Percentiles rank a stretch among this genome's conserved stretches.
phyloP scores from a whole-genome alignment of 2,797 vertebrate species.

The Aselliscus stoliczkanus region DNA sequence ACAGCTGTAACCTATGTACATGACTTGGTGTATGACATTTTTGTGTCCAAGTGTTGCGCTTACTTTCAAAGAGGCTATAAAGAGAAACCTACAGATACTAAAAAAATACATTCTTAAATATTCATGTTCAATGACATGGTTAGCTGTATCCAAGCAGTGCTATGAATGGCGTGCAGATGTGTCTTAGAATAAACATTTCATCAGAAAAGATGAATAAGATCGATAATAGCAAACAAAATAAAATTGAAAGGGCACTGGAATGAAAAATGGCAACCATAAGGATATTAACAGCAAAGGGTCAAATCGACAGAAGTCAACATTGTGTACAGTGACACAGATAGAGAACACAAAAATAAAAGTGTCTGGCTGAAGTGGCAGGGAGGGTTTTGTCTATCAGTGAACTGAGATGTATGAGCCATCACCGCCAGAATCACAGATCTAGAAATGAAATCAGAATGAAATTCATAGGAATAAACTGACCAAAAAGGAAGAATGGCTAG shows the following conservation, averaged over 20 bases:
- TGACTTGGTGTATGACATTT: background rate
- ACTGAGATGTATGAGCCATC: background rate
- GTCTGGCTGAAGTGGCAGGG: fast-evolving
- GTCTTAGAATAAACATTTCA: conserved; percentile 18
- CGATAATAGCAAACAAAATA: background rate
- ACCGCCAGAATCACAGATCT: background rate
- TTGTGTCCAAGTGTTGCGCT: background rate
- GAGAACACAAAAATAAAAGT: background rate
- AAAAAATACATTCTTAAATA: background rate
- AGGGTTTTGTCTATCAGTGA: background rate
- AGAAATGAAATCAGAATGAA: background rate
- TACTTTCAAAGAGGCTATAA: background rate
- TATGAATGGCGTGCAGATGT: background rate
- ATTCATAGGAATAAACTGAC: background rate
- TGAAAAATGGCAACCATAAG: background rate
- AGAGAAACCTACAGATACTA: background rate
- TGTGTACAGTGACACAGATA: background rate
- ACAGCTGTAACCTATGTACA: background rate
- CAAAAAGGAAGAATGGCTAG: background rate
- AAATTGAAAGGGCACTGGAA: background rate
- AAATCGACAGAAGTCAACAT: background rate
- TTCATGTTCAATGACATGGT: background rate
- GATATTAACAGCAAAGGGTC: background rate
- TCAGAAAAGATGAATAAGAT: background rate
- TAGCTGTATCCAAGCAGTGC: background rate